A percentile compares a stretch with the other conserved stretches of the same genome.
Evolutionary conservation across 2,797 vertebrate genomes (phyloP).

Genomic region (Mallotus villosus): DNA sequence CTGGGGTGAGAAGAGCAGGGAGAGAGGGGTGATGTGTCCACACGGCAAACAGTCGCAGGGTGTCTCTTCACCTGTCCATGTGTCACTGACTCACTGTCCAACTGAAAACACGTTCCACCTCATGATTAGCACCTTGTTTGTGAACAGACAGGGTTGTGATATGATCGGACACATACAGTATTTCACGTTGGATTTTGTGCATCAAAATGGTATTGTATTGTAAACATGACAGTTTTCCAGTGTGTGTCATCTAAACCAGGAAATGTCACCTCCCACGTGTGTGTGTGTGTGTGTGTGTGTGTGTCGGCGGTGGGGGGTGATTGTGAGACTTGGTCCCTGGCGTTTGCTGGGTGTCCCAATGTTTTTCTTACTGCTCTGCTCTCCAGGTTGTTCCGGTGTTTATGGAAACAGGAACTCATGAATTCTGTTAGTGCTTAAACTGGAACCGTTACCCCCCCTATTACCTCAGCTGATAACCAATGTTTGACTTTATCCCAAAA

Average conservation of each 20-base stretch:
- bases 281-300: too few species aligned
- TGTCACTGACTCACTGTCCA: slow-evolving; percentile 12
- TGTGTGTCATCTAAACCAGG: too few species aligned
- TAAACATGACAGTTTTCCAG: too few species aligned
- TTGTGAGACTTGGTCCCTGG: background rate
- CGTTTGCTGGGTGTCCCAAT: background rate
- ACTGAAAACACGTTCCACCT: slow-evolving; percentile 1
- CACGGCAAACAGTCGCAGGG: slow-evolving; percentile 29
- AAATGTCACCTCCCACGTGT: too few species aligned
- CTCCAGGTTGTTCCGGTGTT: slow-evolving; percentile 2
- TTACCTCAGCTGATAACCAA: background rate
- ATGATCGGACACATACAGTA: background rate
- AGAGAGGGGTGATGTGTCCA: slow-evolving; percentile 41
- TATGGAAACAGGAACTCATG: slow-evolving; percentile 5
- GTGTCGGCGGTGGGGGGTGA: too few species aligned
- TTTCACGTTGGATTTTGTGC: background rate
- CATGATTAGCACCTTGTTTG: background rate
- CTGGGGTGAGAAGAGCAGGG: slow-evolving; percentile 46
- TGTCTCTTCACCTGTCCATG: slow-evolving; percentile 27
- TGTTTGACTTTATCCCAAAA: slow-evolving; percentile 28
- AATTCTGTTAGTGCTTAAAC: slow-evolving; percentile 4
- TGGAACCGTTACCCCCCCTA: background rate
- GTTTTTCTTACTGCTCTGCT: background rate
- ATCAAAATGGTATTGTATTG: background rate
- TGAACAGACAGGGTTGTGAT: background rate